phyloP scores from a whole-genome alignment of 2,888 invertebrate genomes.

The Pteria penguin region DNA sequence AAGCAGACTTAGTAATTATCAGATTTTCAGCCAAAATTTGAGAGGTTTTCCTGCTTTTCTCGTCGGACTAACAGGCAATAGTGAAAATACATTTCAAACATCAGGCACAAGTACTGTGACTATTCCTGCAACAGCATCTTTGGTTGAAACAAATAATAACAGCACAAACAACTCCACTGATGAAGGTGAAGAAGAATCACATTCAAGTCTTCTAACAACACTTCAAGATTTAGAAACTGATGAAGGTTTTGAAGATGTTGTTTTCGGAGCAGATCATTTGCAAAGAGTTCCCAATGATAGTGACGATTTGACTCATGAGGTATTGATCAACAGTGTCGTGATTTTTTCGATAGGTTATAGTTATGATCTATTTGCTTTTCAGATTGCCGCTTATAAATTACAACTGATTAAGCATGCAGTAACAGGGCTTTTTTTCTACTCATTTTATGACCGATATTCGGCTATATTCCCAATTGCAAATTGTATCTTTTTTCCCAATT shows the following conservation, averaged over 20 bases:
- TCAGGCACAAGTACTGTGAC: not conserved
- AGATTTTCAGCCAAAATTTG: not conserved
- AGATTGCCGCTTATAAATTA: too few relatives aligned
- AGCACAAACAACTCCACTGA: not conserved
- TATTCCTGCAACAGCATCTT: not conserved
- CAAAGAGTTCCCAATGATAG: not conserved
- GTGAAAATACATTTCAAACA: not conserved
- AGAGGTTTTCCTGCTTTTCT: constrained; percentile 12
- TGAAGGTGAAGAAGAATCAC: not conserved
- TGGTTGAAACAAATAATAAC: not conserved
- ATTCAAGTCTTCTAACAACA: not conserved
- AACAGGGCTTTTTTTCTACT: too few relatives aligned
- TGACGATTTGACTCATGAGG: constrained; percentile 9
- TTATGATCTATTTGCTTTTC: too few relatives aligned
- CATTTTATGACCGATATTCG: too few relatives aligned
- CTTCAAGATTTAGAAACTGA: not conserved
- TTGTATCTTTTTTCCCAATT: too few relatives aligned
- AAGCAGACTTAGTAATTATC: constrained; percentile 48
- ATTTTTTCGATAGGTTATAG: too few relatives aligned
- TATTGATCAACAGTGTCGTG: too few relatives aligned
- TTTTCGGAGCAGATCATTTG: constrained; percentile 6
- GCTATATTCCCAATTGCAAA: too few relatives aligned
- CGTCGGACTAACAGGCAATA: not conserved
- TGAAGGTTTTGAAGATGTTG: constrained; percentile 13
- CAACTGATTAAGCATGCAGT: too few relatives aligned